phyloP scores from a whole-genome alignment of 2,888 invertebrate species.

The Agrochola circellaris region DNA sequence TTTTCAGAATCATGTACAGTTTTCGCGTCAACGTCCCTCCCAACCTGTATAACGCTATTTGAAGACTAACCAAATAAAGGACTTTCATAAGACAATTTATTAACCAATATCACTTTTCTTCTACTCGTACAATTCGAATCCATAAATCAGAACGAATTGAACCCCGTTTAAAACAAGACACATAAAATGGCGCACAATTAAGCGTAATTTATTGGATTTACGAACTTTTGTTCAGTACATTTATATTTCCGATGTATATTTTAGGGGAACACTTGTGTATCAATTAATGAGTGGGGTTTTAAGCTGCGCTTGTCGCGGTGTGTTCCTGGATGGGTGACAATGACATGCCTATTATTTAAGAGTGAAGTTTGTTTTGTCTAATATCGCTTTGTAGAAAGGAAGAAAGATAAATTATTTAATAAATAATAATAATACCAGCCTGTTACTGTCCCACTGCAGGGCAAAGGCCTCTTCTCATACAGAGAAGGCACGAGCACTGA shows the following conservation, averaged over 20 bases:
- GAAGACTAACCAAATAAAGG: slow-evolving; percentile 27
- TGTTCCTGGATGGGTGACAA: background rate
- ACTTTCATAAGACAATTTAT: slow-evolving; percentile 63
- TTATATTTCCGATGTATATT: slow-evolving; percentile 38
- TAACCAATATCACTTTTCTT: slow-evolving; percentile 63
- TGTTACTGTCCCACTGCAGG: too few relatives aligned
- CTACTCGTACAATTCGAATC: slow-evolving; percentile 55
- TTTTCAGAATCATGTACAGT: too few relatives aligned
- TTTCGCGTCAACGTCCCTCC: too few relatives aligned
- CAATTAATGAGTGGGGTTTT: background rate
- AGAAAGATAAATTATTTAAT: too few relatives aligned
- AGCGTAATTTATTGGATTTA: slow-evolving; percentile 63
- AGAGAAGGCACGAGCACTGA: too few relatives aligned
- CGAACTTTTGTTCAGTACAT: slow-evolving; percentile 60
- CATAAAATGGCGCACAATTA: slow-evolving; percentile 62
- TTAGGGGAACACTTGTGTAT: slow-evolving; percentile 8
- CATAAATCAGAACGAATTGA: slow-evolving; percentile 69
- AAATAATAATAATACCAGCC: too few relatives aligned
- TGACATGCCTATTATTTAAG: too few relatives aligned
- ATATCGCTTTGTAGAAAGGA: too few relatives aligned
- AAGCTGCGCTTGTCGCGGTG: background rate
- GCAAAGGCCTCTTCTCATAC: too few relatives aligned
- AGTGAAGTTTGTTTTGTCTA: too few relatives aligned
- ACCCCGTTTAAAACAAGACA: slow-evolving; percentile 68
- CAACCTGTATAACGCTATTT: background rate